Conservation (phyloP, 1,140 invertebrate species). For the Trichonephila clavipes region DNA sequence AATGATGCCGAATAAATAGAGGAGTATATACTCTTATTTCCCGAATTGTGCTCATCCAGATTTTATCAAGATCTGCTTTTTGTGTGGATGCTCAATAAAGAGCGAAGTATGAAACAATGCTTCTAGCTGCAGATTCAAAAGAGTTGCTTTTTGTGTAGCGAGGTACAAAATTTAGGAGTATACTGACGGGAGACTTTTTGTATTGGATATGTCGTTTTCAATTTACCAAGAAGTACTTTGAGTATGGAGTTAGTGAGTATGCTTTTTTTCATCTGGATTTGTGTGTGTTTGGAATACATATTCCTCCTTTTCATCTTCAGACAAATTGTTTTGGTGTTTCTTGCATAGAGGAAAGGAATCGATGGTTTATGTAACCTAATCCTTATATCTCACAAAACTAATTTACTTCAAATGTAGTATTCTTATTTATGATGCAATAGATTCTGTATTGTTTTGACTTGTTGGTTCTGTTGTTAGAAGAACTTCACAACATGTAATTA, state of each 20-base stretch:
- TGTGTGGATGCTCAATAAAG: neutral
- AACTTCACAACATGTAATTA: neutral
- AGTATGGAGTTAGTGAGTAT: neutral
- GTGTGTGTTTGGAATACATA: neutral
- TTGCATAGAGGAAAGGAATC: neutral
- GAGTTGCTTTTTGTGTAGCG: neutral
- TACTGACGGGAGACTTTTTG: neutral
- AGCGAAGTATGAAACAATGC: neutral
- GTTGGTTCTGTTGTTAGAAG: neutral
- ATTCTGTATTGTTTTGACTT: neutral
- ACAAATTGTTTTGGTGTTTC: neutral
- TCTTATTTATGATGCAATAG: neutral
- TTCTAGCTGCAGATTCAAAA: neutral
- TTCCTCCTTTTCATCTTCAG: neutral
- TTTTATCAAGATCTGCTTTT: neutral
- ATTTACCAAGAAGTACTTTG: neutral
- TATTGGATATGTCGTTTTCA: slow-evolving; percentile 38
- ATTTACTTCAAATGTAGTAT: neutral
- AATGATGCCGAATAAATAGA: slow-evolving; percentile 50
- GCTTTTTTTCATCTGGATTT: neutral
- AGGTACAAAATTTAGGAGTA: slow-evolving; percentile 13
- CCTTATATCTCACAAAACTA: neutral
- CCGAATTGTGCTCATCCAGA: slow-evolving; percentile 17
- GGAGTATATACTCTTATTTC: slow-evolving; percentile 5
- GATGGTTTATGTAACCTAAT: neutral